Conservation (phyloP, 1,140 invertebrate species). For the Steinernema khuongi region DNA sequence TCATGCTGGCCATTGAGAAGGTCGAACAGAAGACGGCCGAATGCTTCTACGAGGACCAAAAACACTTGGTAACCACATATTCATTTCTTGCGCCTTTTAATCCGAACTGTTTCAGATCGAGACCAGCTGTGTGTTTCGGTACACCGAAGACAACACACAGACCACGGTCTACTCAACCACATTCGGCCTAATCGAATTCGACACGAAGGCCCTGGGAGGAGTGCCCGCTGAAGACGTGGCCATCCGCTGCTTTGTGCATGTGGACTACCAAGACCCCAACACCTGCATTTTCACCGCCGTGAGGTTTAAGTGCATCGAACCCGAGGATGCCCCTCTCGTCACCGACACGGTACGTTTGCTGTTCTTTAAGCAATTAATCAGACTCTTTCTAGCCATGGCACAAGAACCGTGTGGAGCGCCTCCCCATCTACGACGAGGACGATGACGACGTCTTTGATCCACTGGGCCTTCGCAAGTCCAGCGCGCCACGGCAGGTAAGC, state of each 20-base stretch:
- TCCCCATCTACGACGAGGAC: not conserved
- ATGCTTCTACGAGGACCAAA: not conserved
- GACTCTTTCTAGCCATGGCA: not conserved
- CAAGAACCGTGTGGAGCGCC: not conserved
- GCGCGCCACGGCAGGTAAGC: not conserved
- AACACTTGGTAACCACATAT: not conserved
- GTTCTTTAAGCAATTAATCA: not conserved
- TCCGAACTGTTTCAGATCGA: not conserved
- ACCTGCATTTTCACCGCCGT: not conserved
- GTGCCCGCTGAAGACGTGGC: not conserved
- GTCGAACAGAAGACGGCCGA: not conserved
- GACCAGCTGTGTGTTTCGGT: not conserved
- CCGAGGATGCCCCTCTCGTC: not conserved
- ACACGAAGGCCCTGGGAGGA: not conserved
- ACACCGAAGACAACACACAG: not conserved
- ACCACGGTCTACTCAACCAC: not conserved
- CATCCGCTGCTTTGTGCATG: not conserved
- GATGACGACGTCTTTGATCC: not conserved
- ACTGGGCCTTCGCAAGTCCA: not conserved
- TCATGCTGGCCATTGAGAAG: not conserved
- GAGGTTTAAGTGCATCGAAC: not conserved
- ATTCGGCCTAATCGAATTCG: not conserved
- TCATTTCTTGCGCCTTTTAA: not conserved
- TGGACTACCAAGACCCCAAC: not conserved
- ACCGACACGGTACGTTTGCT: not conserved